These are phyloP conservation scores for Neomicropteryx cornuta DNA, from an alignment of 1,140 invertebrate genomes.

Conservation along the genomic window DNA sequence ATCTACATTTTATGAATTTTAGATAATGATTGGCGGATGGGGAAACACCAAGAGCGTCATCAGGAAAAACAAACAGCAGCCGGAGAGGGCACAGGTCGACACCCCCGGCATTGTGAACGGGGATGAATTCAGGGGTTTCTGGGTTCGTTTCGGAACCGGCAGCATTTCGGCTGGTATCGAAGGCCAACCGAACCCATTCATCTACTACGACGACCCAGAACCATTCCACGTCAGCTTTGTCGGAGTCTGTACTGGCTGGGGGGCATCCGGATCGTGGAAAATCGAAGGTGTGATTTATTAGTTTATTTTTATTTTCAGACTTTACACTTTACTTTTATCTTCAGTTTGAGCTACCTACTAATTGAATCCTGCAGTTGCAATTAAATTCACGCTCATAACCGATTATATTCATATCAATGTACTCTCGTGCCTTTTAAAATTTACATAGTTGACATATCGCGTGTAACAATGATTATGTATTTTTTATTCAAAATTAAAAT, in stretches of 20 bases:
- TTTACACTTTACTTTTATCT: too few relatives aligned
- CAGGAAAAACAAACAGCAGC: conserved; percentile 64
- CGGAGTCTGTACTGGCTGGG: conserved; percentile 78
- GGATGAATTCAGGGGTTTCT: conserved; percentile 68
- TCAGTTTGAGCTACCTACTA: too few relatives aligned
- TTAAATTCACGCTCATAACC: too few relatives aligned
- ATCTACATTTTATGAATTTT: conserved; percentile 11
- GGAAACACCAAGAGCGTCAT: conserved; percentile 73
- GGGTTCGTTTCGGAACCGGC: conserved; percentile 66
- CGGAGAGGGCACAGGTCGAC: conserved; percentile 60
- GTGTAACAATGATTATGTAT: too few relatives aligned
- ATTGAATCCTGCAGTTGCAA: too few relatives aligned
- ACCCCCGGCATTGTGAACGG: conserved; percentile 57
- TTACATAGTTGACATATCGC: too few relatives aligned
- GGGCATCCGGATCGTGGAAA: conserved; percentile 68
- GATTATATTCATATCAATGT: too few relatives aligned
- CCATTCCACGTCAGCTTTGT: conserved; percentile 57
- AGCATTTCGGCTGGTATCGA: conserved; percentile 55
- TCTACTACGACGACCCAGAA: conserved; percentile 58
- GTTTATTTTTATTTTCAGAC: not conserved
- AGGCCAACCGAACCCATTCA: conserved; percentile 55
- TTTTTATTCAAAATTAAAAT: too few relatives aligned
- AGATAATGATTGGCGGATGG: conserved; percentile 78
- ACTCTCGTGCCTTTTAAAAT: too few relatives aligned
- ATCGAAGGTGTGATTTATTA: conserved; percentile 55